Evolutionary conservation across 2,797 vertebrate species (phyloP).

Genomic region (Pseudomugil tenellus): DNA sequence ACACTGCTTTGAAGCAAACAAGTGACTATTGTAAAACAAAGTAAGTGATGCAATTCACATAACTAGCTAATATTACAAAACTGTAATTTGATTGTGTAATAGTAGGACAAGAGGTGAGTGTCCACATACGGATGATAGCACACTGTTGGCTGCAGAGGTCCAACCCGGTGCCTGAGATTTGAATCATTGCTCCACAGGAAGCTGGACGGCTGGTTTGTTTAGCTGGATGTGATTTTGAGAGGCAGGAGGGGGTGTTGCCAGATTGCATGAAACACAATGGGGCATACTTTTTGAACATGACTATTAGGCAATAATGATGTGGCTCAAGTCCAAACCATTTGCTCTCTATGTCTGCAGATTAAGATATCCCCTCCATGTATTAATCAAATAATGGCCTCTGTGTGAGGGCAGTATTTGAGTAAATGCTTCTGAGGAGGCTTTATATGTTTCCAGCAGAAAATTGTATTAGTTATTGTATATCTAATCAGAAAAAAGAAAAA

Average conservation of each 20-base stretch:
- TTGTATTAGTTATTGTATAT: conserved; percentile 15
- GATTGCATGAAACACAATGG: conserved; percentile 82
- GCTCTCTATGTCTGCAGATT: conserved; percentile 74
- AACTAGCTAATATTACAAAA: conserved; percentile 79
- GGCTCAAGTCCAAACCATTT: conserved; percentile 79
- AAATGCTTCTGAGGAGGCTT: conserved; percentile 44
- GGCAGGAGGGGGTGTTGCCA: conserved; percentile 82
- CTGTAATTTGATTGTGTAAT: conserved; percentile 75
- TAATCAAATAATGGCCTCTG: conserved; percentile 73
- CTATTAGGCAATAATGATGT: conserved; percentile 85
- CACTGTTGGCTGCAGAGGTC: conserved; percentile 84
- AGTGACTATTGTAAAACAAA: conserved; percentile 60
- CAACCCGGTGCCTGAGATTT: conserved; percentile 83
- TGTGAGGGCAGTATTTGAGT: conserved; percentile 61
- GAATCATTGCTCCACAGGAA: conserved; percentile 81
- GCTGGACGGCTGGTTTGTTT: conserved; percentile 82
- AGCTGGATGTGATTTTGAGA: conserved; percentile 85
- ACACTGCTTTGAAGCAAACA: conserved; percentile 52
- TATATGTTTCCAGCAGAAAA: conserved; percentile 20
- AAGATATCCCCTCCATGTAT: conserved; percentile 77
- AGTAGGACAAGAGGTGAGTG: conserved; percentile 76
- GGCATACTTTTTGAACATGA: conserved; percentile 81
- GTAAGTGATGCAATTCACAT: conserved; percentile 82
- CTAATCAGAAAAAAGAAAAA: conserved; percentile 20
- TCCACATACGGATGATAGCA: conserved; percentile 86